Evolutionary conservation across 1,140 invertebrate genomes (phyloP).

Genomic region (Vollenhovia emeryi): DNA sequence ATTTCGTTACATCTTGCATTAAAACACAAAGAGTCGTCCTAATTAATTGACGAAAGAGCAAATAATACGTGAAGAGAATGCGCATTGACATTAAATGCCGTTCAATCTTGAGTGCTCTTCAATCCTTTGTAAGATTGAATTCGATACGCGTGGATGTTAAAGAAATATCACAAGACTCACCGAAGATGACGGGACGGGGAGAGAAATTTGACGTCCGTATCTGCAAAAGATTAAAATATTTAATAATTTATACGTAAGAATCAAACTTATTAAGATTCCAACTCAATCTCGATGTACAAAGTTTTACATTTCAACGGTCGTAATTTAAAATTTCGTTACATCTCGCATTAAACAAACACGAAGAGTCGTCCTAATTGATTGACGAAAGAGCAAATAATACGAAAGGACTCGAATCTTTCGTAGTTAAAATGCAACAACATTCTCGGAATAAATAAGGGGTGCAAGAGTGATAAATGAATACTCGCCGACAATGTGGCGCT

Average conservation of each 20-base stretch:
- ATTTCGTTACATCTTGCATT: not conserved
- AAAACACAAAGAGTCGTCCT: not conserved
- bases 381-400: not conserved
- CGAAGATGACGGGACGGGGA: not conserved
- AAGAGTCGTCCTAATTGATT: not conserved
- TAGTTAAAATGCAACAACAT: not conserved
- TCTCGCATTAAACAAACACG: not conserved
- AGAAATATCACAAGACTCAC: not conserved
- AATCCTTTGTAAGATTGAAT: not conserved
- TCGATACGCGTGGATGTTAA: not conserved
- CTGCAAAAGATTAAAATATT: not conserved
- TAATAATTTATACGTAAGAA: too few species aligned
- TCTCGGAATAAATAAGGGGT: not conserved
- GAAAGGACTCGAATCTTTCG: not conserved
- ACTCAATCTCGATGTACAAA: not conserved
- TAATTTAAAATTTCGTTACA: too few species aligned
- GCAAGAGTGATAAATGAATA: not conserved
- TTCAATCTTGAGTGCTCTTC: not conserved
- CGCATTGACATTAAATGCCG: too few species aligned
- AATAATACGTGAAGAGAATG: too few species aligned
- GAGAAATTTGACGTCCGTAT: not conserved
- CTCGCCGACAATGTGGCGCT: not conserved
- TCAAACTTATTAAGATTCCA: not conserved
- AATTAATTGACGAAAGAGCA: not conserved
- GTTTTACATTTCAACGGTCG: too few species aligned